A percentile compares a stretch with the other conserved stretches of the same genome.
Conservation (phyloP, 1,140 invertebrate species). For the Arctopsyche grandis region DNA sequence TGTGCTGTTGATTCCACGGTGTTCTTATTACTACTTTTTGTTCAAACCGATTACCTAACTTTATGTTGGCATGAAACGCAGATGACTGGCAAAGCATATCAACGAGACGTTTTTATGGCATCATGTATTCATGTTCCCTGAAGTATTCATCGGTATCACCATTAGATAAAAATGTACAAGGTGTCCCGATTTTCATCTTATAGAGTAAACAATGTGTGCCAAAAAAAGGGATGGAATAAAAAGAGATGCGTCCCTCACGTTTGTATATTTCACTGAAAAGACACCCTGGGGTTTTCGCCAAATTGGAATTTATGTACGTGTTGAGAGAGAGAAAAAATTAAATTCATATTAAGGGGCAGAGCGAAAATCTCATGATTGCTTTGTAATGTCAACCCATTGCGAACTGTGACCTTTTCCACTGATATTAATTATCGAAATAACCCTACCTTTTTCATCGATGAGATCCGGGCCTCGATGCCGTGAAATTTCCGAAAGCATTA, state of each 20-base stretch:
- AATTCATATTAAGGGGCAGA: not conserved
- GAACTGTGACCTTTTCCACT: not conserved
- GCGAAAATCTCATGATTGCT: not conserved
- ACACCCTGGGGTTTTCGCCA: not conserved
- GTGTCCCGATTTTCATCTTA: too few species aligned
- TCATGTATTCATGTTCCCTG: too few species aligned
- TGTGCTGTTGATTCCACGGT: too few species aligned
- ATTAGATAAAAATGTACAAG: too few species aligned
- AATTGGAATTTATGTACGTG: not conserved
- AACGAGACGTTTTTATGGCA: too few species aligned
- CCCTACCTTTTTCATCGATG: not conserved
- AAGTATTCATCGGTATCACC: too few species aligned
- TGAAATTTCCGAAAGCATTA: not conserved
- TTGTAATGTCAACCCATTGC: not conserved
- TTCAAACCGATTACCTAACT: too few species aligned
- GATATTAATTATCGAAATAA: slow-evolving; percentile 7
- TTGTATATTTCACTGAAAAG: not conserved
- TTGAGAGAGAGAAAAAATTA: not conserved
- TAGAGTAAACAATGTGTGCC: too few species aligned
- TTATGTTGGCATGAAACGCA: too few species aligned
- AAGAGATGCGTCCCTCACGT: not conserved
- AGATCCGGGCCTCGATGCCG: not conserved
- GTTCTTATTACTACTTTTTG: too few species aligned
- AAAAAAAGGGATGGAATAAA: not conserved
- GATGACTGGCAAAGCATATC: too few species aligned